Evolutionary conservation across 2,113 vertebrate genomes (phyloP).

Genomic region (Diadophis punctatus): DNA sequence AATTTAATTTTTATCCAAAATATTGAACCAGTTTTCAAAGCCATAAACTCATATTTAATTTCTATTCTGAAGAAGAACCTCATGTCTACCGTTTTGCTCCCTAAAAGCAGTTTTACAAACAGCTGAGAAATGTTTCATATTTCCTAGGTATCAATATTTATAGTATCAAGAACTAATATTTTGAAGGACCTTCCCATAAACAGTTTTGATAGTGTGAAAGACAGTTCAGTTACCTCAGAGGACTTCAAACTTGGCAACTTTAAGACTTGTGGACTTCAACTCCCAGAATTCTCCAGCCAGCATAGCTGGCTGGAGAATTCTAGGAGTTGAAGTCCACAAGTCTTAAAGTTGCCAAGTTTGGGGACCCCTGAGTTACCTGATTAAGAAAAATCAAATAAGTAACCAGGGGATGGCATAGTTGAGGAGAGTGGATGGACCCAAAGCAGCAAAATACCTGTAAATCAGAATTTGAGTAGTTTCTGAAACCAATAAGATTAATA

Average conservation of each 20-base stretch:
- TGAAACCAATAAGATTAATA: neutral
- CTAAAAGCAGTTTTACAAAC: conserved; percentile 1
- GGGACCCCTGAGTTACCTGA: too few species aligned
- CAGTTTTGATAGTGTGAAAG: neutral
- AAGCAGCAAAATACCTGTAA: neutral
- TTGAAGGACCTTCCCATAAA: neutral
- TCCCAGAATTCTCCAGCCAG: too few species aligned
- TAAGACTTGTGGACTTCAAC: too few species aligned
- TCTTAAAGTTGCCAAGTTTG: too few species aligned
- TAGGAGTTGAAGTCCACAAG: too few species aligned
- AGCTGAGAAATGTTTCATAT: neutral
- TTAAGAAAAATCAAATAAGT: neutral
- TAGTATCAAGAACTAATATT: neutral
- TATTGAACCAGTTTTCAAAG: neutral
- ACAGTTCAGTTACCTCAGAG: neutral
- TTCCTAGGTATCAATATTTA: neutral
- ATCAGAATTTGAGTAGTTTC: accelerated
- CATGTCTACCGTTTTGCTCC: neutral
- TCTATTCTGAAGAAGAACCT: neutral
- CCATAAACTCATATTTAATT: neutral
- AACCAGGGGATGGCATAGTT: neutral
- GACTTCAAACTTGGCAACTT: too few species aligned
- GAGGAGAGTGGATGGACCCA: neutral
- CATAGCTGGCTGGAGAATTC: too few species aligned
- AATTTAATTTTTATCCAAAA: neutral